Base-by-base conservation (phyloP, 2,888 invertebrate species). In the Coleophora deauratella region DNA sequence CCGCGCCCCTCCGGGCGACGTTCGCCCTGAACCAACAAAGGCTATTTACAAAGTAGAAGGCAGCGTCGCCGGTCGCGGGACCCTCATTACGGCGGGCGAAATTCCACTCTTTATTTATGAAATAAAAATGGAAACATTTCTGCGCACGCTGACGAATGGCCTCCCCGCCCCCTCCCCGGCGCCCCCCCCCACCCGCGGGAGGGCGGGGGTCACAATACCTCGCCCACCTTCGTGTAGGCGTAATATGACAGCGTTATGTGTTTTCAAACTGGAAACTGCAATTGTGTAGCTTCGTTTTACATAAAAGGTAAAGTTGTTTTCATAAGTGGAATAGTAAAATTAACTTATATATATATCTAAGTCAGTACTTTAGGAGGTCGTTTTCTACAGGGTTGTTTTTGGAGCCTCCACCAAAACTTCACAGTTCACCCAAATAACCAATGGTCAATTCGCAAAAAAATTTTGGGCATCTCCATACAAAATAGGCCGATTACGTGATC, bases 51-150 rank as follows among this genome's bases (percentile, higher is more conserved):
- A 10, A 31, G 31, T 31, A 31, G 31, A 31, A 11, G 10, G 11
- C n/a, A 31, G 31, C n/a, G 11, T 11, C 21, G 21, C 9, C 21
- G 30, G 9, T 11, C 35, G 39, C 11, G 37, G 37, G 49, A 40
- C 54, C 51, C 77, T 79, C 75, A 78, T 80, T 76, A 81, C 72
- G 59, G 49, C 45, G 49, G 49, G 51, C 62, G 62, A 66, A 70
- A 77, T 76, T 71, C 71, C 66, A 65, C 73, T 73, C 72, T 72
- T 78, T 80, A 80, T 79, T 80, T 82, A 82, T 82, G 76, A 81
- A 80, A 82, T 82, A 82, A 82, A 81, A 81, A 81, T 81, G 80
- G 78, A 80, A 84, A 84, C 80, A 80, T 80, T 79, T 76, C 66
- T 75, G 65, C 59, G 64, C 71, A 70, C 68, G 70, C 77, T 78